Conservation (phyloP, 1,140 invertebrate genomes). For the Euura saliciscinereae region DNA sequence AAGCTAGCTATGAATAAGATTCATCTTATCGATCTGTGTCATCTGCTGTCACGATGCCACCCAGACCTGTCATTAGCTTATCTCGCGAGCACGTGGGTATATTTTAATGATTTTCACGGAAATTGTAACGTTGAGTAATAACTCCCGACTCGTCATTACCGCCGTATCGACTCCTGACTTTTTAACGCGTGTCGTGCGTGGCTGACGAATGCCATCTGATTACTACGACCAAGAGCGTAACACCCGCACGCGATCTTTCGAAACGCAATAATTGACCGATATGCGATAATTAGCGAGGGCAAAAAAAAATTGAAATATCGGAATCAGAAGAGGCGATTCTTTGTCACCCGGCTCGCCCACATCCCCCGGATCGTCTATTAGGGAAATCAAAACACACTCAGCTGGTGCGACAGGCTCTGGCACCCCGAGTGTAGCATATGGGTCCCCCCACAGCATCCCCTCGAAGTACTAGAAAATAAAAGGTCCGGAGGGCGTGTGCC, state of each 20-base stretch:
- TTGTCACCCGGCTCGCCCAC: constrained; percentile 3
- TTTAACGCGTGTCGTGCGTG: constrained; percentile 5
- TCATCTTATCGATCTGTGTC: constrained; percentile 7
- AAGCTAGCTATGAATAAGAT: not conserved
- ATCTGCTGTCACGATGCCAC: constrained; percentile 1
- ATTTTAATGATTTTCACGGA: constrained; percentile 6
- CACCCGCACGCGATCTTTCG: not conserved
- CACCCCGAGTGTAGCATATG: constrained; percentile 51
- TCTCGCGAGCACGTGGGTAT: not conserved
- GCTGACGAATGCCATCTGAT: not conserved
- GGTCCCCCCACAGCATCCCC: constrained; percentile 32
- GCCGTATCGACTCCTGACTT: not conserved
- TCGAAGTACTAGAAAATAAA: not conserved
- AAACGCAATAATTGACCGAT: too few species aligned
- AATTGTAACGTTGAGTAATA: not conserved
- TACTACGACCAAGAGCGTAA: not conserved
- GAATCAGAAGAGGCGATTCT: not conserved
- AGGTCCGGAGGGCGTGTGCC: not conserved
- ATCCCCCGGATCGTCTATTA: constrained; percentile 48
- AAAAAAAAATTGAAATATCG: too few species aligned
- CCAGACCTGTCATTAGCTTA: constrained; percentile 2
- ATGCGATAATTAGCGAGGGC: too few species aligned
- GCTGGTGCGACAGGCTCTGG: constrained; percentile 30
- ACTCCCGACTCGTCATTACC: not conserved
- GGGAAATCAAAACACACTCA: constrained; percentile 58